Evolutionary conservation across 2,888 invertebrate species (phyloP), one percentile per base, ranked within the genome.

Genomic region (Erannis defoliaria): DNA sequence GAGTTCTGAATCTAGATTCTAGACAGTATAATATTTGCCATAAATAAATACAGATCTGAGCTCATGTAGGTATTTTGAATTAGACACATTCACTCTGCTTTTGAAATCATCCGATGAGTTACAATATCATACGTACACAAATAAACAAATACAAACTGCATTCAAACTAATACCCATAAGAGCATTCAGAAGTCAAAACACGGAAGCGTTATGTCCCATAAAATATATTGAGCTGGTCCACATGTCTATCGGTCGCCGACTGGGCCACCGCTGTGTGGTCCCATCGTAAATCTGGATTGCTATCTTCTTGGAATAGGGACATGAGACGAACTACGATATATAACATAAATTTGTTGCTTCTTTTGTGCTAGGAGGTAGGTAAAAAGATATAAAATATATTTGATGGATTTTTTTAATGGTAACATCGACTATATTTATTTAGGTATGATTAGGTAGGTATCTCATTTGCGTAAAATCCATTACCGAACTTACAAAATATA

Each of bases 131-230:
- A 55, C 43, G 21, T 33, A 19, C 38, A 59, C 43, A 37, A 50
- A 51, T 48, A 42, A 46, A 26, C 50, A 18, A 55, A 49, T 60
- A 55, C 53, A 49, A 40, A 38, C 43, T 43, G 31, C 31, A 53
- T 48, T 43, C 42, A 48, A 48, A 40, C 19, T 48, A 57, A 62
- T 62, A 19, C 37, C 38, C 37, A 38, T 56, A 46, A 19, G 48
- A 37, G 53, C 51, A 62, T 62, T 62, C 53, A 62, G 62, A 57
- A 62, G 53, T 57, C 62, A 56, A 45, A 57, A 62, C 62, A 56
- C 62, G 62, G 62, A 62, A 62, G 53, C 53, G 48, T 57, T 42
- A 56, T 42, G 55, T 53, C 56, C 62, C 62, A 62, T 62, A 62
- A 62, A 62, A 62, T 62, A 57, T 57, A 62, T 53, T 62, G 62